phyloP scores from a whole-genome alignment of 2,888 invertebrate genomes.

The Hydriomena furcata region DNA sequence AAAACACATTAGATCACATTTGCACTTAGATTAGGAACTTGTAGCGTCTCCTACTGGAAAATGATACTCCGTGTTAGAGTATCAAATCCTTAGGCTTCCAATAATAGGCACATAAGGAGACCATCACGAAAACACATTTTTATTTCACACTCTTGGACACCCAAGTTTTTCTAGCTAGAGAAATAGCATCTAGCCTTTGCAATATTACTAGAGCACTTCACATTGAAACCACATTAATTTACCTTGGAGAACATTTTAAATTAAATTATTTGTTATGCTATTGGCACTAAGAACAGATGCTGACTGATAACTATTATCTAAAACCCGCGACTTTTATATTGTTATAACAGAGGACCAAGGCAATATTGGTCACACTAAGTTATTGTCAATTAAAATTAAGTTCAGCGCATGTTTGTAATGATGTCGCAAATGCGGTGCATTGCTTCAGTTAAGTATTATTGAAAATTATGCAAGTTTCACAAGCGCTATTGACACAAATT shows the following conservation, averaged over 20 bases:
- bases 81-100: too few species aligned
- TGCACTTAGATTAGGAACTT: too few species aligned
- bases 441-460: conserved; percentile 49
- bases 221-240: conserved; percentile 33
- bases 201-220: not conserved
- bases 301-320: conserved; percentile 64
- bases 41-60: too few species aligned
- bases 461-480: conserved; percentile 50
- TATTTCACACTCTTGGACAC: too few species aligned
- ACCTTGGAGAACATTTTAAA: conserved; percentile 71
- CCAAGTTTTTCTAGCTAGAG: too few species aligned
- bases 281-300: conserved; percentile 48
- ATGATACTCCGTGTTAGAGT: too few species aligned
- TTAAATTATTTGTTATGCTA: conserved; percentile 45
- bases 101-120: too few species aligned
- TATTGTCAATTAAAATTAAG: conserved; percentile 55
- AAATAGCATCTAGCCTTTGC: too few species aligned
- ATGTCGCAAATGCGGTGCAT: conserved; percentile 63
- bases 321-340: conserved; percentile 72
- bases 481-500: conserved; percentile 51
- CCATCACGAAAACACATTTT: too few species aligned
- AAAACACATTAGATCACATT: too few species aligned
- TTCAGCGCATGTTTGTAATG: conserved; percentile 54
- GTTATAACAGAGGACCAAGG: conserved; percentile 68
- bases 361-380: conserved; percentile 72